Base-by-base conservation (phyloP, 2,113 vertebrate genomes). In the Chaetodon auriga region DNA sequence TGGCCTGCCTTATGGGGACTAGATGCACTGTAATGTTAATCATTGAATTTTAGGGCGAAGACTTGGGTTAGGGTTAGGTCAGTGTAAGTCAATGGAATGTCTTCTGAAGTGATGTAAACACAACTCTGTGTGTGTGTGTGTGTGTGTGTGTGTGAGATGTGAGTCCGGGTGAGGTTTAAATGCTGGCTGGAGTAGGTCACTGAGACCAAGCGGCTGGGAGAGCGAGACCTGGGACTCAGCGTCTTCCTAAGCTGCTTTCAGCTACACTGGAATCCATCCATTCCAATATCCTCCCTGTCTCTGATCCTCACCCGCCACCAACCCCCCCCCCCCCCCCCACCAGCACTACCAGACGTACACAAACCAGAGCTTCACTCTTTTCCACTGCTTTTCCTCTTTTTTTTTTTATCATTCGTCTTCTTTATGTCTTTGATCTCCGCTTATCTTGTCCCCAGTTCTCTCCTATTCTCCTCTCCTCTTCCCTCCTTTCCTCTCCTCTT, bases 161-260 rank as follows among this genome's bases (percentile, higher is more conserved):
- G n/a, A 71, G 35, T 81, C 55, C 51, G 65, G 79, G 72, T 84
- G 78, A 68, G 84, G 51, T 92, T 89, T 88, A 88, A 92, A 63
- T 85, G 75, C 54, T 78, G 89, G 88, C 80, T 91, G 80, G 88
- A 92, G 85, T 90, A 70, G 85, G 89, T 92, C 87, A 90, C 82
- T 87, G 80, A 92, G 80, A 88, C 80, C 88, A 86, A 75, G 87
- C 45, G 55, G 66, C 79, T 81, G 80, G 36, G 55, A 69, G 74
- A 87, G 55, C 88, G 81, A 92, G 75, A 90, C 84, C 76, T 83
- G 49, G 74, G 65, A 66, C 68, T 70, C 58, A 11, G 75, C 36
- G 12, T 89, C 85, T 80, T 81, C 65, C 69, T 92, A 93, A 92
- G 87, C 92, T 82, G 85, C 90, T 94, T 89, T 87, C 85, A 87